Base-by-base conservation (phyloP, 2,113 vertebrate genomes). In the Antechinus flavipes region DNA sequence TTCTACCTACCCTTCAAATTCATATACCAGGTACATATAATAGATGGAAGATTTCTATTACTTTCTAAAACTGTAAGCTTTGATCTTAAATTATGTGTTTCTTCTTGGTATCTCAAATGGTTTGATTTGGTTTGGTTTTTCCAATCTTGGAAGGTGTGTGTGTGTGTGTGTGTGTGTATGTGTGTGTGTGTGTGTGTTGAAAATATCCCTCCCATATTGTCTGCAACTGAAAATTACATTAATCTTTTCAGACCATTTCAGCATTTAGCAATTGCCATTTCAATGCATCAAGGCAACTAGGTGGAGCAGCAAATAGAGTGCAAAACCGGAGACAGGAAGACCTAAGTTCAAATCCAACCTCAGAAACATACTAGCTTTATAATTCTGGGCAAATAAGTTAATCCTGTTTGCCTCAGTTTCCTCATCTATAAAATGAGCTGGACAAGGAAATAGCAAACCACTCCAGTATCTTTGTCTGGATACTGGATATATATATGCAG, bases 261-360 rank as follows among this genome's bases (percentile, higher is more conserved):
- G n/a, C 96, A 96, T 14, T 96, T 68, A 95, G 90, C 22, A 55
- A 96, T 89, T 6, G 53, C 27, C 92, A 16, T 56, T 96, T 94
- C 90, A 8, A 0, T 52, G 8, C 5, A 91, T 23, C 52, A 90
- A 93, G 94, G 58, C 11, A 68, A 30, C 30, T 35, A 68, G 58
- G 0, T 68, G 11, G 30, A 68, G 30, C 27, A 35, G 27, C 14
- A 30, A 30, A 14, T 68, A 68, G 30, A 68, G 3, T 5, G 12
- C 5, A 35, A 12, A 19, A 11, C 30, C 14, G 12, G 30, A 35
- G 30, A 68, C 27, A 68, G 58, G 58, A 35, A 30, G 30, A 68
- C 11, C 58, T 14, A 9, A 68, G 30, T 68, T 58, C 26, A 58
- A 11, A 58, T 30, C 56, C 3, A 16, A 30, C 12, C 58, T 68